Base-by-base conservation (phyloP, 2,797 vertebrate genomes). In the Pseudochromis fuscus region DNA sequence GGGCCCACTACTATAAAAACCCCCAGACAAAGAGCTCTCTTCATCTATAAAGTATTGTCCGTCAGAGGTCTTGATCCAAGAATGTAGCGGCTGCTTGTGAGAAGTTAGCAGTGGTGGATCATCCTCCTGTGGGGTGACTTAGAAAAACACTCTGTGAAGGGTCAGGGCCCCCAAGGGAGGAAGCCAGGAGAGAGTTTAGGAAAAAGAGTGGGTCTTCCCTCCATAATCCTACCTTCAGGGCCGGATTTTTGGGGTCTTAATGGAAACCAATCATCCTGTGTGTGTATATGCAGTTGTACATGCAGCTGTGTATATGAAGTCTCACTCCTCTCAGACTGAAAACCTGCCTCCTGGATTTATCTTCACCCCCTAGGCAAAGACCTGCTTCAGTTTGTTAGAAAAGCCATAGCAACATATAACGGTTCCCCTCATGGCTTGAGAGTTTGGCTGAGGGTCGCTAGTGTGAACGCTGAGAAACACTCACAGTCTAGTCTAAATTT, bases 11-110 rank as follows among this genome's bases (percentile, higher is more conserved):
- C 50, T 27, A 13, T 52, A 33, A 38, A 27, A 44, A 19, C 44
- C 19, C 23, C 23, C 4, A 8, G 16, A 85, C 77, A 86, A 86
- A 84, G 77, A 67, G 62, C 62, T 77, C 57, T 64, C 61, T 89
- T 75, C 60, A 67, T 72, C 61, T 42, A 3, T n/a, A 16, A 24
- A 5, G 3, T 1, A 25, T 13, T 0, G n/a, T 8, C 44, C 19
- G 5, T 76, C 73, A 44, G 11, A 58, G 25, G 42, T 79, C 53
- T 38, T 4, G 27, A 76, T 67, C 48, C 33, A 74, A 44, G 38
- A 84, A 57, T 82, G 69, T 79, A 53, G 56, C 61, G 30, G 24
- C 18, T 19, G 18, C n/a, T 25, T 67, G 16, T 61, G 28, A 76
- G 62, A 67, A 21, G 53, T 59, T 31, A 2, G 28, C 4, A 1